Base-by-base conservation (phyloP, 2,797 vertebrate species). In the Sebastes oblongus region DNA sequence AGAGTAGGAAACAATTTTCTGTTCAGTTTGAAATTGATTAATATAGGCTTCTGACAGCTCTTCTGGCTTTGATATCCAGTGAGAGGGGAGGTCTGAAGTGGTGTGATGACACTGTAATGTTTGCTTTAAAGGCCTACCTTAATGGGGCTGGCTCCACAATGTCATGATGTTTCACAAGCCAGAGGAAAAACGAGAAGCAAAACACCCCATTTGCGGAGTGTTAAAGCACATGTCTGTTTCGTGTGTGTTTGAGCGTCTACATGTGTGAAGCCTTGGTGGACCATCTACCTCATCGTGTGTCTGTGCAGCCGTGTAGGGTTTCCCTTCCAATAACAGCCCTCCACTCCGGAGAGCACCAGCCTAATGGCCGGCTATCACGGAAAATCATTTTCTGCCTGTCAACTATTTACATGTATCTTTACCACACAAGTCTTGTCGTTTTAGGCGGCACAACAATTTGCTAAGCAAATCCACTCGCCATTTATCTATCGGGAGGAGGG, bases 1-100 rank as follows among this genome's bases (percentile, higher is more conserved):
- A 96, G 96, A 97, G 96, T 97, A 95, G 97, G 97, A 97, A 98
- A 97, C 97, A 97, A 98, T 98, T 98, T 98, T 97, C 96, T 95
- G 96, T 97, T 97, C 97, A 97, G 90, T 96, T 97, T 96, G 94
- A 96, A 97, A 96, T 96, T 95, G 96, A 97, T 97, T 97, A 97
- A 96, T 98, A 95, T 96, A 93, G 95, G 95, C 94, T 95, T 95
- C 92, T 97, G 97, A 97, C 96, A 96, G 95, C 87, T 95, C 82
- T 90, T 95, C 88, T 96, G 93, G 90, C 96, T 97, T 97, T 97
- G 96, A 97, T 97, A 96, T 94, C 95, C 82, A 52, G 89, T 89
- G 77, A 80, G 90, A 85, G 88, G 91, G 92, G 94, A 94, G 92
- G 88, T 94, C 92, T 95, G 91, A 92, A 92, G 94, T 92, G 30